Percentiles rank a stretch among this genome's conserved stretches.
Evolutionary conservation across 2,113 vertebrate species (phyloP).

Genomic region (Salvator merianae): DNA sequence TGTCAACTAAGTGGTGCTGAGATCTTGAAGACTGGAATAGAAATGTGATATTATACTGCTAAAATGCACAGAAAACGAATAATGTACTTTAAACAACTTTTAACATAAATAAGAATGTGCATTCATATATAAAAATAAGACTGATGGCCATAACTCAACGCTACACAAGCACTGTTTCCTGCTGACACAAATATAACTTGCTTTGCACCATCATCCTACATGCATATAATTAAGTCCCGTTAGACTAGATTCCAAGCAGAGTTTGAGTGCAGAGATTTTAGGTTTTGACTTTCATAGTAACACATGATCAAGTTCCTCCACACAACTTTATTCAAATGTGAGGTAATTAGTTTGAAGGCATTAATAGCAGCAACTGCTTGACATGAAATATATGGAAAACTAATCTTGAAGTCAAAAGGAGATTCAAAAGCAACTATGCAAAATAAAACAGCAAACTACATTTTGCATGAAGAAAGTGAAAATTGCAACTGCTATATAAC

Average conservation of each 20-base stretch:
- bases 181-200: not conserved
- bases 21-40: not conserved
- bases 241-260: not conserved
- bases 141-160: not conserved
- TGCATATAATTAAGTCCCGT: not conserved
- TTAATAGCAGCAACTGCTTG: not conserved
- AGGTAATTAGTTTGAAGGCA: not conserved
- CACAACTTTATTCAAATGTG: not conserved
- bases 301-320: not conserved
- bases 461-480: not conserved
- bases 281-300: not conserved
- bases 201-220: not conserved
- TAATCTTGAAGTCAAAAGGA: not conserved
- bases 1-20: not conserved
- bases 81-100: not conserved
- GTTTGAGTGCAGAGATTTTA: not conserved
- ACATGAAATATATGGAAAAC: too few species aligned
- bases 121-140: not conserved
- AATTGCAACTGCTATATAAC: not conserved
- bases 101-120: not conserved
- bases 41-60: not conserved
- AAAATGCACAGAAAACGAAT: not conserved
- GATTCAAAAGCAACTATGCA: not conserved
- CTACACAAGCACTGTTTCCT: not conserved
- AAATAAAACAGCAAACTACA: not conserved